Conservation (phyloP, 2,113 vertebrate genomes). For the Mohoua ochrocephala region DNA sequence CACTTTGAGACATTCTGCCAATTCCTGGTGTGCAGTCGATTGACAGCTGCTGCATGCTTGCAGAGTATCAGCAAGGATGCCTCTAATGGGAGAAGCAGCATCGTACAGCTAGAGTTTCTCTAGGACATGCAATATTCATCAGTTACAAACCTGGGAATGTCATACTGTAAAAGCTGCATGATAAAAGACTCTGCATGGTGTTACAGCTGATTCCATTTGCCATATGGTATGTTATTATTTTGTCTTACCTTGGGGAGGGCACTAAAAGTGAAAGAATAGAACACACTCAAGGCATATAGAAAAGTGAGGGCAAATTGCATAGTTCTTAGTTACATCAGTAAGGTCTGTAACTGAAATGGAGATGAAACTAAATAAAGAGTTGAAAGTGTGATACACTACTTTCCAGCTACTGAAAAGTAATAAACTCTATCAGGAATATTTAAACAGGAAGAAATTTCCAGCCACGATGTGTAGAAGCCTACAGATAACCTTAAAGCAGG, state of each 20-base stretch:
- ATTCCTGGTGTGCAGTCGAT: not conserved
- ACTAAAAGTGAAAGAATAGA: conserved; percentile 13
- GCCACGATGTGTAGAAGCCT: not conserved
- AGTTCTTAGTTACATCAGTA: conserved; percentile 51
- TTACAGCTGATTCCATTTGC: conserved; percentile 44
- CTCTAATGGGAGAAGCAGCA: not conserved
- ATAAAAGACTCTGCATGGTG: not conserved
- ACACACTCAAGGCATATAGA: conserved; percentile 9
- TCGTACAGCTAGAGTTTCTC: not conserved
- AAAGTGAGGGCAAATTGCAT: conserved; percentile 26
- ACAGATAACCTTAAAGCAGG: not conserved
- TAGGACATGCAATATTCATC: conserved; percentile 41
- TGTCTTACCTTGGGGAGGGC: conserved; percentile 27
- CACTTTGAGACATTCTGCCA: conserved; percentile 15
- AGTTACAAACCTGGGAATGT: conserved; percentile 42
- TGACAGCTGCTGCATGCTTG: not conserved
- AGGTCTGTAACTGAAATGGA: not conserved
- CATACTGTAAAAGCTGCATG: conserved; percentile 26
- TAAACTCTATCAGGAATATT: not conserved
- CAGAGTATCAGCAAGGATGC: conserved; percentile 18
- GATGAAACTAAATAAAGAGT: not conserved
- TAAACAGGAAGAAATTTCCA: conserved; percentile 1
- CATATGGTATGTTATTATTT: conserved; percentile 45
- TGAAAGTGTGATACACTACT: not conserved
- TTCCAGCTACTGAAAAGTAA: not conserved